Percentiles rank a stretch among this genome's conserved stretches.
phyloP scores from a whole-genome alignment of 2,797 vertebrate species.

The Antennarius maculatus region DNA sequence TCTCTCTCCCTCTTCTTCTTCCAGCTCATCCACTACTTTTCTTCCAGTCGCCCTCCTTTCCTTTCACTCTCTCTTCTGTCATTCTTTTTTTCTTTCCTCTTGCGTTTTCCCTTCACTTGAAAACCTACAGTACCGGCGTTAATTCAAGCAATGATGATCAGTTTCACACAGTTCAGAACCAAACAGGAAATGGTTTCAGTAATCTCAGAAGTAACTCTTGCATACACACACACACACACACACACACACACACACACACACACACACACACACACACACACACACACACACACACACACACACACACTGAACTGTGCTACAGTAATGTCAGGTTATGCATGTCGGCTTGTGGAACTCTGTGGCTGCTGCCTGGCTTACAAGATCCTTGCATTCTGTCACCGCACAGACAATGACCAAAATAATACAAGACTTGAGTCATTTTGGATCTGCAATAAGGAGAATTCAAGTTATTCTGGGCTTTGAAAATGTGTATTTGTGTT shows the following conservation, averaged over 20 bases:
- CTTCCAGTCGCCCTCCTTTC: not conserved
- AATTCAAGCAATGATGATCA: constrained; percentile 47
- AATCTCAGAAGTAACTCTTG: constrained; percentile 57
- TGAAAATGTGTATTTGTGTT: constrained; percentile 23
- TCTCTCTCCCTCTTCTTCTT: constrained; percentile 45
- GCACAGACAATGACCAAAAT: constrained; percentile 49
- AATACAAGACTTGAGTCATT: constrained; percentile 53
- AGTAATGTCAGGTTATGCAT: constrained; percentile 58
- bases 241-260: constrained; percentile 21
- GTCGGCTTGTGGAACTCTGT: constrained; percentile 37
- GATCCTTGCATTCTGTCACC: constrained; percentile 47
- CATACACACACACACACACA: constrained; percentile 37
- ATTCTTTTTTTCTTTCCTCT: not conserved
- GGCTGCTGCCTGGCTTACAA: constrained; percentile 27
- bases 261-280: constrained; percentile 23
- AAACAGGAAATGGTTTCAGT: constrained; percentile 67
- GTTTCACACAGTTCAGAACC: constrained; percentile 33
- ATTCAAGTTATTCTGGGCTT: constrained; percentile 46
- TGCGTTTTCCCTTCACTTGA: not conserved
- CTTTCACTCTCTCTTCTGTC: not conserved
- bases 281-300: constrained; percentile 6
- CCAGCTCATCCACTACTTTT: constrained; percentile 6
- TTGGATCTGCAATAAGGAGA: constrained; percentile 36
- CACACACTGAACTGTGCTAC: constrained; percentile 27
- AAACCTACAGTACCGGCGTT: constrained; percentile 15